Base-by-base conservation (phyloP, 1,140 invertebrate genomes). In the Potamilus streckersoni region DNA sequence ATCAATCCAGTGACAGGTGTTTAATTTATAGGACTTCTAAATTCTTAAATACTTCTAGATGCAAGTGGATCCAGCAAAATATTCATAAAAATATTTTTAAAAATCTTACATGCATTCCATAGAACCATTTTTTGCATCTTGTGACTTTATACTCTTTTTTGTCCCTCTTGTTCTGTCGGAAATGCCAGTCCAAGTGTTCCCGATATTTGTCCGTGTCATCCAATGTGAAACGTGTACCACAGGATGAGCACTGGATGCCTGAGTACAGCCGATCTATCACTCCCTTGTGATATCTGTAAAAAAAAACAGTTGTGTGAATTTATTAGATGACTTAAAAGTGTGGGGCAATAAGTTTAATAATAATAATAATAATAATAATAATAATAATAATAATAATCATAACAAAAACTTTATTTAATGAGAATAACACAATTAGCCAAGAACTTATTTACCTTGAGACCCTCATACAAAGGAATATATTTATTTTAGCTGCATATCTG, bases 161-260 rank as follows among this genome's bases (percentile, higher is more conserved):
- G 83, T 96, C 96, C 63, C 94, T 91, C 15, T 96, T 91, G 89
- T 99, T 99, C 88, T 96, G 95, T 15, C 97, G 91, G 90, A 98
- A 98, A 91, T 99, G 97, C 97, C 97, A 98, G 90, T 99, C 97
- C 55, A 98, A 92, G 91, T 98, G 97, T 86, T 96, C 95, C 78
- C 95, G 95, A 87, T 98, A 93, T 73, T 94, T 93, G 56, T 95
- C 94, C 0, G 95, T 96, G 83, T 96, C 80, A 17, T 96, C 95
- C 0, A 95, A 93, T 16, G 94, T 93, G 88, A 98, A 98, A 61
- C 97, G 92, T 49, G 95, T 93, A 20, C 97, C 97, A 91, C 97
- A 99, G 31, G 96, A 96, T 73, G 95, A 95, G 90, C 97, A 99
- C 88, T 98, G 97, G 91, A 97, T 95, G 12, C 97, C 96, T 71